Evolutionary conservation across 2,888 invertebrate genomes (phyloP).

Genomic region (Spatulosminthurus flaviceps): DNA sequence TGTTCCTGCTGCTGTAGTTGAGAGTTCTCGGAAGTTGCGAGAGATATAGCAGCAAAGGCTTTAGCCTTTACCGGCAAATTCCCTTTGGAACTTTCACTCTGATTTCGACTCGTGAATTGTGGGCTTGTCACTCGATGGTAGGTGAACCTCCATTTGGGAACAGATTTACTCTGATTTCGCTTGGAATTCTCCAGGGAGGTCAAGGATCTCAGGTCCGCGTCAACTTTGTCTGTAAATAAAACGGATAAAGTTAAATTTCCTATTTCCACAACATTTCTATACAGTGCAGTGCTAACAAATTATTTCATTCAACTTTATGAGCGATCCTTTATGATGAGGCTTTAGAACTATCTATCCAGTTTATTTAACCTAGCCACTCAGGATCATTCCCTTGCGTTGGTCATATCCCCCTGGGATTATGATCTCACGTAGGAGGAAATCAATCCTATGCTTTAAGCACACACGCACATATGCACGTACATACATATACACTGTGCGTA

Average conservation of each 20-base stretch:
- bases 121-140: constrained; percentile 58
- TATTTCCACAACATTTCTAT: too few species aligned
- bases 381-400: too few species aligned
- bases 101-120: constrained; percentile 30
- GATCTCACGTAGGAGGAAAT: too few species aligned
- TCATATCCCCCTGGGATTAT: too few species aligned
- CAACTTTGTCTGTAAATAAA: constrained; percentile 57
- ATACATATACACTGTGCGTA: too few species aligned
- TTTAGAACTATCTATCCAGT: too few species aligned
- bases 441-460: too few species aligned
- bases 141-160: constrained; percentile 58
- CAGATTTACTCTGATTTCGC: constrained; percentile 46
- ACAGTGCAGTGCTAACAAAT: too few species aligned
- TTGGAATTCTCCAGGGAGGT: constrained; percentile 44
- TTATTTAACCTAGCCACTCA: too few species aligned
- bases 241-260: neutral
- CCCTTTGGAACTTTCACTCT: neutral
- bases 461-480: too few species aligned
- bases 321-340: too few species aligned
- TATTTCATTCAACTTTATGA: too few species aligned
- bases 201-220: constrained; percentile 58
- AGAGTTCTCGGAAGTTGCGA: neutral
- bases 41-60: constrained; percentile 45
- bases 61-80: constrained; percentile 26
- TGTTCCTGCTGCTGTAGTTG: neutral